These are phyloP conservation scores for Petrocephalus sullivani DNA, from an alignment of 2,797 vertebrate genomes.

Conservation along the genomic window DNA sequence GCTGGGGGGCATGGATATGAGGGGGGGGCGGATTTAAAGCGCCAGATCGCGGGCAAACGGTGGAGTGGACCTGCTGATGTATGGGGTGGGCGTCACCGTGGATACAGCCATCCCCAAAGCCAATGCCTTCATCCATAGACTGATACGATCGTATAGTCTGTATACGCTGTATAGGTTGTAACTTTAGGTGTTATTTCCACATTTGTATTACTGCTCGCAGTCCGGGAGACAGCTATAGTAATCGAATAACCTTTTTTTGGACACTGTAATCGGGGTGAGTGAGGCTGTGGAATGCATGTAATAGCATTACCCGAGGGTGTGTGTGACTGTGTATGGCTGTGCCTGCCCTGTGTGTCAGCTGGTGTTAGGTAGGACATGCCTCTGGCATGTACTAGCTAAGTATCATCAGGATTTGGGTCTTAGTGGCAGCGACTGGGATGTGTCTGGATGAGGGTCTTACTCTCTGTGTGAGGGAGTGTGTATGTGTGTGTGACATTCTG, in stretches of 20 bases:
- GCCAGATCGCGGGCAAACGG: background rate
- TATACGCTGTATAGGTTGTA: background rate
- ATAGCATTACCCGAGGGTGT: background rate
- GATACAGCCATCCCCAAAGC: background rate
- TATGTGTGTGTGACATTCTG: background rate
- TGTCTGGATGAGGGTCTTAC: background rate
- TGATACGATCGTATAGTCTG: background rate
- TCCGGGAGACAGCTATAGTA: background rate
- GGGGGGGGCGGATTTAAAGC: background rate
- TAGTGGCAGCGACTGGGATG: background rate
- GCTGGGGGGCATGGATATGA: slow-evolving; percentile 36
- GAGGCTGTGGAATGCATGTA: background rate
- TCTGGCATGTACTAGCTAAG: background rate
- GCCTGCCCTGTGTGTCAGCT: background rate
- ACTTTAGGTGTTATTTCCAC: background rate
- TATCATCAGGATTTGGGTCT: background rate
- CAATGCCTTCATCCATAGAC: background rate
- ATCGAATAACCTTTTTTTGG: background rate
- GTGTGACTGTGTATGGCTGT: background rate
- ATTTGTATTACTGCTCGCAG: background rate
- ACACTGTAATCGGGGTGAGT: background rate
- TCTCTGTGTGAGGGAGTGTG: background rate
- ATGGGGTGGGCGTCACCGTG: background rate
- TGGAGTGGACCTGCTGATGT: background rate
- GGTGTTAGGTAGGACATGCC: background rate